Conservation (phyloP, 2,888 invertebrate species). For the Congeria kusceri region DNA sequence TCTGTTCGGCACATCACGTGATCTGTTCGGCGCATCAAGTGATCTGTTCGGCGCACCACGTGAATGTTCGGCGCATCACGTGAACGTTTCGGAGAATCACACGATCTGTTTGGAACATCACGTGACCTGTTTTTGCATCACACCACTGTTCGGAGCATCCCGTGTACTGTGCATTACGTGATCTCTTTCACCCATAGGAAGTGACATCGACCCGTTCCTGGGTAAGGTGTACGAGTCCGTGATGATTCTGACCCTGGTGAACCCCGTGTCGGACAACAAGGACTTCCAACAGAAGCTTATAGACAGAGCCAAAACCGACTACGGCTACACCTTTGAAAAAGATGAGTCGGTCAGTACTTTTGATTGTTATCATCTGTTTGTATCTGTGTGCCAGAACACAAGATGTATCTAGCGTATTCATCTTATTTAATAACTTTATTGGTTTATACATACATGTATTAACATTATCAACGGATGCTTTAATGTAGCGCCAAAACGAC, state of each 20-base stretch:
- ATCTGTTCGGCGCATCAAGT: too few species aligned
- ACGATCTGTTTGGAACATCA: too few species aligned
- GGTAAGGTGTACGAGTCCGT: constrained; percentile 94
- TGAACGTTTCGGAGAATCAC: too few species aligned
- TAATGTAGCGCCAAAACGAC: background rate
- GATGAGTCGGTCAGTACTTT: constrained; percentile 73
- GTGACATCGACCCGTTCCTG: constrained; percentile 86
- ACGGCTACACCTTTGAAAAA: constrained; percentile 80
- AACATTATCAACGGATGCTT: background rate
- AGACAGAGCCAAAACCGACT: constrained; percentile 80
- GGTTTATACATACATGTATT: background rate
- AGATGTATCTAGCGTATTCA: background rate
- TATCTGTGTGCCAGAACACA: too few species aligned
- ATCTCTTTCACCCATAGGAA: too few species aligned
- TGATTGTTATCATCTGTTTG: too few species aligned
- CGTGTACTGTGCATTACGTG: too few species aligned
- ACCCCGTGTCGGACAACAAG: constrained; percentile 89
- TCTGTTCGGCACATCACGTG: too few species aligned
- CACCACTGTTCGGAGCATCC: too few species aligned
- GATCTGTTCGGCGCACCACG: too few species aligned
- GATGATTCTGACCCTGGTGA: constrained; percentile 93
- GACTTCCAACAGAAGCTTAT: constrained; percentile 91
- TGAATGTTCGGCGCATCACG: too few species aligned
- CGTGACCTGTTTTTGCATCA: too few species aligned
- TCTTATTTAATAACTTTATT: background rate